Conservation (phyloP, 2,797 vertebrate species). For the Luscinia luscinia region DNA sequence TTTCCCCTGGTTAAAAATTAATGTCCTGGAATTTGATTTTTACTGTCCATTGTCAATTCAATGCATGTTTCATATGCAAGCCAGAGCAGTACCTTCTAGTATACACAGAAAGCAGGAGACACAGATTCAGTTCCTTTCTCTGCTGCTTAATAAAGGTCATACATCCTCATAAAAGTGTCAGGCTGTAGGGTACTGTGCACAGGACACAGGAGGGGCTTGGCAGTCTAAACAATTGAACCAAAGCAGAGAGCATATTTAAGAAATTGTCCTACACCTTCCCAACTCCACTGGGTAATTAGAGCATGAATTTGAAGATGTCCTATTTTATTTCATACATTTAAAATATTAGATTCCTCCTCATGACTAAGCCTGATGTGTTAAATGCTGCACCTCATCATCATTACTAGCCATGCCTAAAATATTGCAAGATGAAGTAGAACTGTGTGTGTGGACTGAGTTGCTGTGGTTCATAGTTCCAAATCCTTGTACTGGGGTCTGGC, state of each 20-base stretch:
- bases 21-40: neutral
- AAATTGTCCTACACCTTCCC: neutral
- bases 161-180: neutral
- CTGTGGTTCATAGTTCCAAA: neutral
- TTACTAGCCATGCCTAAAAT: neutral
- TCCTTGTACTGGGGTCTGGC: neutral
- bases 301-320: rapidly evolving
- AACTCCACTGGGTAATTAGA: neutral
- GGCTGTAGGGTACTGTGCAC: neutral
- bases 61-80: neutral
- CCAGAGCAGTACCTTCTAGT: neutral
- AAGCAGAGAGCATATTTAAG: neutral
- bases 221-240: neutral
- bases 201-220: neutral
- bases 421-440: neutral
- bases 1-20: neutral
- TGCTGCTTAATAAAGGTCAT: neutral
- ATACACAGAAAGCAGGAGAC: neutral
- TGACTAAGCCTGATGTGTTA: neutral
- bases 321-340: neutral
- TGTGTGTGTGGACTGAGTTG: neutral
- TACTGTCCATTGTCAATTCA: neutral
- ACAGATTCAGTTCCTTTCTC: neutral
- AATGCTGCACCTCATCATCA: neutral
- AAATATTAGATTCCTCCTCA: neutral